phyloP scores from a whole-genome alignment of 2,113 vertebrate genomes.

The Campylorhamphus procurvoides region DNA sequence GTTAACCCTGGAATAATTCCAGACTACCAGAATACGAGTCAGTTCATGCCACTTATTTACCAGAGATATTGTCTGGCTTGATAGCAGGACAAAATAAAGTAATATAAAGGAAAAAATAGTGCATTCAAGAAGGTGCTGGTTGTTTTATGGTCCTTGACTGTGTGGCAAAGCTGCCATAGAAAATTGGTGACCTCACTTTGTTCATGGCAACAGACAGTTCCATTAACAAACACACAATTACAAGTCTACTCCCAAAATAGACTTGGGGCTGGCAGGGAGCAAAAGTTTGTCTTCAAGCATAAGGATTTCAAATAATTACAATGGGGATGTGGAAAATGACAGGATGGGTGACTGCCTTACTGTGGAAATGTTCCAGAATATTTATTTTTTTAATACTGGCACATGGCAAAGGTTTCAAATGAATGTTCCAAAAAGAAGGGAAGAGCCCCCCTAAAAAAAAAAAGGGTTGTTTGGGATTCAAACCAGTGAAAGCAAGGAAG shows the following conservation, averaged over 20 bases:
- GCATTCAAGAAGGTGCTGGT: neutral
- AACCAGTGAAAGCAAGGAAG: neutral
- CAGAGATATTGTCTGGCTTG: accelerated
- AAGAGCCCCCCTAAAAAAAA: neutral
- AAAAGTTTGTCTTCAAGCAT: neutral
- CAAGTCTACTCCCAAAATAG: conserved; percentile 45
- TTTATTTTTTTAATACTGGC: neutral
- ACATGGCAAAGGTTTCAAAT: neutral
- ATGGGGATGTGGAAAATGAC: conserved; percentile 27
- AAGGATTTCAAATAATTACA: conserved; percentile 49
- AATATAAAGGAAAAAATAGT: neutral
- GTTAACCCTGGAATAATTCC: neutral
- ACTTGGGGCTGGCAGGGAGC: conserved; percentile 8
- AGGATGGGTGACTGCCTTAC: neutral
- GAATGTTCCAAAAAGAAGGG: neutral
- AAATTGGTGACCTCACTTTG: conserved; percentile 54
- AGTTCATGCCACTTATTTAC: neutral
- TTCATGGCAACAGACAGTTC: conserved; percentile 63
- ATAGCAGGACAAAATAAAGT: neutral
- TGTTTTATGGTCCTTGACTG: neutral
- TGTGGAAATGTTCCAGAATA: conserved; percentile 1
- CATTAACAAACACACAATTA: conserved; percentile 60
- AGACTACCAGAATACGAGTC: neutral
- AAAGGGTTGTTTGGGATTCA: neutral
- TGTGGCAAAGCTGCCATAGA: conserved; percentile 1